phyloP scores from a whole-genome alignment of 2,888 invertebrate genomes.

The Caenorhabditis macrosperma region DNA sequence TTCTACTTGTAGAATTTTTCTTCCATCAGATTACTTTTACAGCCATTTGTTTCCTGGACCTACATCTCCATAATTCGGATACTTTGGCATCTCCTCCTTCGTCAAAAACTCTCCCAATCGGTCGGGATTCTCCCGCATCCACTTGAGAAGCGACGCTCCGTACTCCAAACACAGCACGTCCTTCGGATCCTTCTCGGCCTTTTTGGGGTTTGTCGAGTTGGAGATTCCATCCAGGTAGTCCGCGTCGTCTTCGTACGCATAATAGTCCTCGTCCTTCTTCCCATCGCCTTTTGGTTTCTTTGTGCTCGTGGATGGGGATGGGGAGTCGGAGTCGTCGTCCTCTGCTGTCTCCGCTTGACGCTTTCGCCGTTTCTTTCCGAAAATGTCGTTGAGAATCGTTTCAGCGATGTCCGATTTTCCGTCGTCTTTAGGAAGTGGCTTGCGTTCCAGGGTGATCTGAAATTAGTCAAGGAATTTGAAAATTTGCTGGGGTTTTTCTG shows the following conservation, averaged over 20 bases:
- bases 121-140: conserved; percentile 75
- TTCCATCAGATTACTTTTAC: no score
- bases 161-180: conserved; percentile 69
- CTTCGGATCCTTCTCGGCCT: conserved; percentile 47
- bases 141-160: conserved; percentile 70
- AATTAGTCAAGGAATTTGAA: no score
- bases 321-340: not conserved
- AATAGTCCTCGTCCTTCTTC: conserved; percentile 72
- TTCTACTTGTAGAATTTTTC: no score
- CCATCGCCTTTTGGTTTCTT: conserved; percentile 31
- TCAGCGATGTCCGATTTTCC: conserved; percentile 63
- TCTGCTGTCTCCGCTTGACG: conserved; percentile 49
- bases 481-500: no score
- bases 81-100: conserved; percentile 70
- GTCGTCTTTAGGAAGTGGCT: conserved; percentile 47
- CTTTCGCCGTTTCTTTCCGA: conserved; percentile 73
- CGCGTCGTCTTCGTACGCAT: conserved; percentile 71
- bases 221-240: conserved; percentile 63
- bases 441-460: conserved; percentile 40
- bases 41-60: no score
- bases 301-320: conserved; percentile 24
- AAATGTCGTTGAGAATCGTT: conserved; percentile 65
- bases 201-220: conserved; percentile 43
- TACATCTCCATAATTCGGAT: conserved; percentile 75
- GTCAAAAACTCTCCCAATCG: conserved; percentile 69